Conservation (phyloP, 2,888 invertebrate genomes). For the Strigamia maritima region DNA sequence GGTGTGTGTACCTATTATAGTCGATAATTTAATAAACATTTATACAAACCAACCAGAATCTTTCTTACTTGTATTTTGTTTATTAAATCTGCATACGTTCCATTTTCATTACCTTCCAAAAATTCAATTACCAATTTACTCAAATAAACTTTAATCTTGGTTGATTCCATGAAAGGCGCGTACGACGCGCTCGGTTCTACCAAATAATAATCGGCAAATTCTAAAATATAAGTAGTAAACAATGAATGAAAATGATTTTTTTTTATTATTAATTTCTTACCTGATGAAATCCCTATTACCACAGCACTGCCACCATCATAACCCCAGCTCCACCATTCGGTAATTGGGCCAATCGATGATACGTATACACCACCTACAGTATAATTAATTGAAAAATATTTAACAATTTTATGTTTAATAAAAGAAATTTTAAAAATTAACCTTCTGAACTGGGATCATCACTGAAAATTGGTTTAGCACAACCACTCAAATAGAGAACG, state of each 20-base stretch:
- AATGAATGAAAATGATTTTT: neutral
- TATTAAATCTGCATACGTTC: conserved; percentile 73
- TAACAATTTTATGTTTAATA: neutral
- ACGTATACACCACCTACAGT: neutral
- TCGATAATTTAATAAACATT: neutral
- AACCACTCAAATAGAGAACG: neutral
- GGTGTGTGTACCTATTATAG: conserved; percentile 56
- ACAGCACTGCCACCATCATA: neutral
- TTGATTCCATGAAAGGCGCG: conserved; percentile 65
- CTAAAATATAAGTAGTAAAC: neutral
- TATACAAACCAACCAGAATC: neutral
- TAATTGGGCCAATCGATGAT: neutral
- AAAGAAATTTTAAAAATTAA: neutral
- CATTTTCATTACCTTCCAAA: conserved; percentile 59
- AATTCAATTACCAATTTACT: conserved; percentile 77
- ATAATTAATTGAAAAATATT: neutral
- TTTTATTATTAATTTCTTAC: neutral
- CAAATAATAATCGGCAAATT: conserved; percentile 73
- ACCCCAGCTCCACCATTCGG: neutral
- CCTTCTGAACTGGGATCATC: neutral
- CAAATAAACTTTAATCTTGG: conserved; percentile 72
- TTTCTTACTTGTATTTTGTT: conserved; percentile 60
- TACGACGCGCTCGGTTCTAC: conserved; percentile 70
- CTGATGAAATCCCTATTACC: neutral
- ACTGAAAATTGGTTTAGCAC: neutral